Conservation (phyloP, 2,113 vertebrate genomes). For the Grallaria varia region DNA sequence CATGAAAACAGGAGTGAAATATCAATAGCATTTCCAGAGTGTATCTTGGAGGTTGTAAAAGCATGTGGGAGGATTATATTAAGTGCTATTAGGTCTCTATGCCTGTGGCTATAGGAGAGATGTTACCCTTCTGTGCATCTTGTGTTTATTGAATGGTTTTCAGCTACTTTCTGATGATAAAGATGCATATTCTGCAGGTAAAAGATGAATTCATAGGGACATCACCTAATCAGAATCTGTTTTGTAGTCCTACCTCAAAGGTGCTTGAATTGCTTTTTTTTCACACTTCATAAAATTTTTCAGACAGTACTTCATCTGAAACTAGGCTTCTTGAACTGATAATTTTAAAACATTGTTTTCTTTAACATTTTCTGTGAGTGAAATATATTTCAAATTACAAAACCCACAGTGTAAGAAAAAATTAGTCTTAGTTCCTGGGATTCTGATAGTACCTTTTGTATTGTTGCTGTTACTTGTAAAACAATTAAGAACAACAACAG, state of each 20-base stretch:
- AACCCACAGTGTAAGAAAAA: not conserved
- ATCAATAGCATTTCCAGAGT: not conserved
- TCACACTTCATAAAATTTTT: slow-evolving; percentile 15
- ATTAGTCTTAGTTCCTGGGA: not conserved
- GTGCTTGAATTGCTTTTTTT: not conserved
- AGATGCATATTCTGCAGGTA: not conserved
- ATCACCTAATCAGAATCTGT: not conserved
- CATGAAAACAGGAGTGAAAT: not conserved
- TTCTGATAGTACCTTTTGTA: not conserved
- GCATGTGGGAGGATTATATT: not conserved
- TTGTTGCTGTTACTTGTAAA: not conserved
- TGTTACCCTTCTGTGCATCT: not conserved
- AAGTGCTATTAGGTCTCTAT: not conserved
- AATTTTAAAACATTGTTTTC: slow-evolving; percentile 25
- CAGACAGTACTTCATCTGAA: not conserved
- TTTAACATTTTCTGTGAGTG: not conserved
- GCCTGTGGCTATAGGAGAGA: not conserved
- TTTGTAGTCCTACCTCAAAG: not conserved
- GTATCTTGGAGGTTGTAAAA: not conserved
- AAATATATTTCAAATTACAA: not conserved
- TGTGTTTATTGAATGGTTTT: slow-evolving; percentile 9
- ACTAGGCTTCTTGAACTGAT: not conserved
- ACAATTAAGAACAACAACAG: not conserved
- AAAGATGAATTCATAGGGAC: not conserved
- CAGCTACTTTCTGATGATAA: not conserved